These are phyloP conservation scores for Cryptoblepharus egeriae DNA, from an alignment of 2,797 vertebrate genomes.

Conservation along the genomic window DNA sequence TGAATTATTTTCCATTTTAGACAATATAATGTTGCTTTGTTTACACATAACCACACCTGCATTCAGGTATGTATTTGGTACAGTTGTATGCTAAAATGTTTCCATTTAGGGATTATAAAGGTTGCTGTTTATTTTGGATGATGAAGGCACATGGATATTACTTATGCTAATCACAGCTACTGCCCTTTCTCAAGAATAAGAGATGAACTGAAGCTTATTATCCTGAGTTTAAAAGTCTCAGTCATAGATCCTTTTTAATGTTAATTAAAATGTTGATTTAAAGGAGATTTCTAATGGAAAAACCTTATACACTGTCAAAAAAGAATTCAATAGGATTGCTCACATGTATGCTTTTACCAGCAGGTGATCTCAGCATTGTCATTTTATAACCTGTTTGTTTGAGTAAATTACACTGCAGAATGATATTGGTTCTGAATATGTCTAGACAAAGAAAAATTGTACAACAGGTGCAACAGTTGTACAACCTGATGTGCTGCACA, in stretches of 20 bases:
- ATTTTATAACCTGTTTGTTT: not conserved
- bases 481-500: too few species aligned
- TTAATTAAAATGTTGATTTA: slow-evolving; percentile 15
- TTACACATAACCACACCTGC: too few species aligned
- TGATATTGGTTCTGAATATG: not conserved
- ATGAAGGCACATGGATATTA: too few species aligned
- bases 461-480: not conserved
- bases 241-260: not conserved
- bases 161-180: not conserved
- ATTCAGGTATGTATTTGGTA: too few species aligned
- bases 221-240: not conserved
- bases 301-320: not conserved
- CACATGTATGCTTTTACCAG: not conserved
- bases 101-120: too few species aligned
- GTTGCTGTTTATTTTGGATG: too few species aligned
- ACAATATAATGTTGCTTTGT: too few species aligned
- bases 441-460: not conserved
- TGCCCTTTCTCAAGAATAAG: not conserved
- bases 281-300: not conserved
- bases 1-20: too few species aligned
- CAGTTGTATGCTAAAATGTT: too few species aligned
- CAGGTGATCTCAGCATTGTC: slow-evolving; percentile 1
- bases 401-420: not conserved
- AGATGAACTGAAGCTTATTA: not conserved
- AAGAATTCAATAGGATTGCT: not conserved